Conservation (phyloP, 2,888 invertebrate species). For the Nesidiocoris tenuis region DNA sequence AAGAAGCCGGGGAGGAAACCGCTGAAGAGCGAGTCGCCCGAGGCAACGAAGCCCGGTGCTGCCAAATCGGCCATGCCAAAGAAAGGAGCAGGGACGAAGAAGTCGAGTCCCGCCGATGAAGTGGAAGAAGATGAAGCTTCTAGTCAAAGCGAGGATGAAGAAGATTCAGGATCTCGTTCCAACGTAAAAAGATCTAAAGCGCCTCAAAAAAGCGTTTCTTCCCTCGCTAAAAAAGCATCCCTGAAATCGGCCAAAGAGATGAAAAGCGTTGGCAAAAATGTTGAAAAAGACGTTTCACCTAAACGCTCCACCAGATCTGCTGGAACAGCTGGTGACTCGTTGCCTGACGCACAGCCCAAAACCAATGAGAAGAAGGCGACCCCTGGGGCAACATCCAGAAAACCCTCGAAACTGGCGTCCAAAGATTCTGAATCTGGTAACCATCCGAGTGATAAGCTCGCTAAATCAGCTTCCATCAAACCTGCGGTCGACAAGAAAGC, state of each 20-base stretch:
- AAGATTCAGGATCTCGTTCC: neutral
- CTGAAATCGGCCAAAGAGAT: constrained; percentile 3
- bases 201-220: neutral
- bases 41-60: neutral
- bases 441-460: neutral
- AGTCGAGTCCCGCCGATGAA: constrained; percentile 17
- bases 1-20: neutral
- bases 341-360: neutral
- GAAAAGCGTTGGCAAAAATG: neutral
- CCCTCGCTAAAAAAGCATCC: neutral
- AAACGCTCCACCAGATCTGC: constrained; percentile 20
- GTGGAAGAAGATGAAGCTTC: constrained; percentile 15
- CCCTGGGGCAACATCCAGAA: neutral
- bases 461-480: neutral
- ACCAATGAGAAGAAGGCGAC: neutral
- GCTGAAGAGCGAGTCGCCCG: neutral
- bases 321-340: neutral
- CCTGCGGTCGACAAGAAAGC: neutral
- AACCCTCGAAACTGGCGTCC: neutral
- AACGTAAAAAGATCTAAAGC: neutral
- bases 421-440: constrained; percentile 2
- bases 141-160: constrained; percentile 32
- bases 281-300: neutral
- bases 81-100: neutral
- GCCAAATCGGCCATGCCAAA: neutral